Base-by-base conservation (phyloP, 2,113 vertebrate genomes). In the Coreoperca whiteheadi region DNA sequence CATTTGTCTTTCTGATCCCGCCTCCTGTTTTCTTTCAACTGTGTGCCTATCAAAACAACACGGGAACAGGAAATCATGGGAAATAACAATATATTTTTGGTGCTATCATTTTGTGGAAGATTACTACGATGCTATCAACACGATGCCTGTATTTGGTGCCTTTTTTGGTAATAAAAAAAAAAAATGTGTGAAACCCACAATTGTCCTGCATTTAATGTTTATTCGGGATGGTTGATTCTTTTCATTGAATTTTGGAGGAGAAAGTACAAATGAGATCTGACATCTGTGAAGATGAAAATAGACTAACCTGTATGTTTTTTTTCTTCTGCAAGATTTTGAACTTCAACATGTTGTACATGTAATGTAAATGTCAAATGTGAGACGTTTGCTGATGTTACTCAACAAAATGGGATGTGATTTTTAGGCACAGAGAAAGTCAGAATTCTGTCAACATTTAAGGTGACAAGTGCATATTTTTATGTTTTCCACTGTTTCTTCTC, bases 21-120 rank as follows among this genome's bases (percentile, higher is more conserved):
- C 75, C 46, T 56, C 68, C 82, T 65, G 67, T 85, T 34, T 67
- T 79, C 56, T 79, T 88, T 83, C 25, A 83, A 90, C 84, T 84
- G 76, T 82, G 93, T 95, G 94, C 94, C 94, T 95, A 87, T 91
- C 68, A 56, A 78, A 57, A 88, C 54, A 61, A 79, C 84, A 88
- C 39, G 5, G 43, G 77, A 72, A 68, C 74, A 61, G 90, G 81
- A 80, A 81, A 74, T 83, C 90, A 79, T 91, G 88, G 92, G 89
- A 87, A 92, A 83, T 83, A 46, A 77, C 54, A 48, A 64, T 90
- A 89, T 92, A 88, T 93, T 94, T 93, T 94, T 97, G 96, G 97
- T 97, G 96, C 97, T 97, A 94, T 95, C 79, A 86, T 94, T 94
- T 89, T 92, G 86, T 92, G 86, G 73, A 95, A 92, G 92, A 91